Base-by-base conservation (phyloP, 1,140 invertebrate species). In the Pseudachorutes palmiensis region DNA sequence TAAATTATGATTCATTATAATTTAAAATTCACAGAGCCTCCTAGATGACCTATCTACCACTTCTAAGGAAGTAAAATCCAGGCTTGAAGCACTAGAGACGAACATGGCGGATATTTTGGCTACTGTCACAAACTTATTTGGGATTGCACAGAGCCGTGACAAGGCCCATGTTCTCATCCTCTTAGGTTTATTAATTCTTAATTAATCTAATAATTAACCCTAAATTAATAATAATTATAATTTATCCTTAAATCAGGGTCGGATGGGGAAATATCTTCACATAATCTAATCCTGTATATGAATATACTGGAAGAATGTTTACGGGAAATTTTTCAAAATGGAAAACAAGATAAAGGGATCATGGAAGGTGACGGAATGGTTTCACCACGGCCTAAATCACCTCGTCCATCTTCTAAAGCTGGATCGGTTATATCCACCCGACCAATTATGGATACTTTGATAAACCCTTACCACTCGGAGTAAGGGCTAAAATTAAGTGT, bases 301-400 rank as follows among this genome's bases (percentile, higher is more conserved):
- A 73, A 66, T 48, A 73, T 73, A 19, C 28, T 73, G 49, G 69
- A 73, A 24, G 60, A 69, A 48, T 45, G 72, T 12, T 60, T 73
- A 36, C 32, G 32, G 16, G 69, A 73, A 9, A 51, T 73, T 19
- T 67, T 73, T 45, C 9, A 45, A 45, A 45, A 45, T 9, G 19
- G 36, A 19, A 45, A 45, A 45, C 19, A 12, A 12, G 36, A 45
- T 9, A 19, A 45, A 45, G 19, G 36, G 9, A 19, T 12, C 9
- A 45, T 45, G 36, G 36, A 45, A 9, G 9, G 9, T 9, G 9
- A 9, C 9, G 9, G 36, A 9, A 45, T 45, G 36, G n/a, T n/a
- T n/a, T n/a, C n/a, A n/a, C n/a, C n/a, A n/a, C 36, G 36, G 9
- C 19, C 36, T 12, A 45, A 45, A 45, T 45, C 36, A 45, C 36